Base-by-base conservation (phyloP, 2,888 invertebrate genomes). In the Watsonalla binaria region DNA sequence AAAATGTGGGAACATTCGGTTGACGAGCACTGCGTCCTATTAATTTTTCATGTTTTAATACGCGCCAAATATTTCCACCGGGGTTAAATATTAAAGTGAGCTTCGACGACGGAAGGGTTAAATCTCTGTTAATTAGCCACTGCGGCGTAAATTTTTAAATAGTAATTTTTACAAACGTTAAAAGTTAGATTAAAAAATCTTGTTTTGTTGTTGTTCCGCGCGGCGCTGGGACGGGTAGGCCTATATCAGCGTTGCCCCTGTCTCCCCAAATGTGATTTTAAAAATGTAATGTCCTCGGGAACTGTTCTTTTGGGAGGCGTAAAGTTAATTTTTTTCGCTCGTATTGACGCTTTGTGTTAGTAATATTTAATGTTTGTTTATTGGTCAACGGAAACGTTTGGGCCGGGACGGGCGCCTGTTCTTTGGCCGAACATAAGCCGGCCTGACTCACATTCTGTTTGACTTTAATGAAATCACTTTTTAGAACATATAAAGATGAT, bases 141-240 rank as follows among this genome's bases (percentile, higher is more conserved):
- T 73, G 72, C 57, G 78, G 76, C 73, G 80, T 91, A 80, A 88
- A 90, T 90, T 81, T 90, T 90, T 89, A 90, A 90, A 86, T 84
- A 88, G 87, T 90, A 88, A 90, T 91, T 91, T 91, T 91, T 91
- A 88, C 90, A 88, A 90, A 90, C 86, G 90, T 83, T 83, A 86
- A 24, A 90, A 91, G 90, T 90, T 91, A 85, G 88, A 91, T 90
- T 91, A 90, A 90, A 90, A 86, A 90, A 84, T 78, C 70, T 82
- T 83, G 84, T 83, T 84, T 80, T 82, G 80, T 76, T 74, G 78
- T 70, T 72, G 64, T 65, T 60, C 75, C 74, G 74, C 73, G 72
- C 66, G 62, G 60, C 65, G 73, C 71, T 59, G 65, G 70, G 60
- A 74, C 79, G 78, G 63, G 78, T 91, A 91, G 91, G 90, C 91